A percentile compares a stretch with the other conserved stretches of the same genome.
Conservation (phyloP, 2,113 vertebrate species). For the Mirounga angustirostris region DNA sequence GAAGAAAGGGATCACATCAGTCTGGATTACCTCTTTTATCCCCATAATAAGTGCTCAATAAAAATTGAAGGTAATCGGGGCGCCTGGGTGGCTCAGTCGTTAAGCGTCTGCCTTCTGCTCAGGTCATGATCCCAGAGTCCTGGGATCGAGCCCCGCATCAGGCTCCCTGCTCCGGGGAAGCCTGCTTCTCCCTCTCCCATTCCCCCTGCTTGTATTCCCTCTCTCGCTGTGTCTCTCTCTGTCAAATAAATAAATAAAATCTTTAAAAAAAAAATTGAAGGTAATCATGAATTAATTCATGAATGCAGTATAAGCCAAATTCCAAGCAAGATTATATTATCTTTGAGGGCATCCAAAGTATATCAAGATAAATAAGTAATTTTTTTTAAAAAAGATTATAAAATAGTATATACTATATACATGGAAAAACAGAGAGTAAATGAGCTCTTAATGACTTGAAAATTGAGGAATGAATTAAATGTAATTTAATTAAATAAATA, state of each 20-base stretch:
- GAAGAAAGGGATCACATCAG: neutral
- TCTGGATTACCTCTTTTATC: neutral
- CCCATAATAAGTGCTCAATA: neutral
- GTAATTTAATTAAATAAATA: neutral
- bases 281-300: conserved; percentile 16
- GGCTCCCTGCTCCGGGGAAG: no score
- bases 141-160: no score
- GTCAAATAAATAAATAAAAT: no score
- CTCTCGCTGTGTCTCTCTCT: no score
- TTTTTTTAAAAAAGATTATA: neutral
- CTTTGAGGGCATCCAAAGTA: neutral
- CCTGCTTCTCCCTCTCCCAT: no score
- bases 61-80: neutral
- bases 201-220: no score
- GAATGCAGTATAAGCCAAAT: neutral
- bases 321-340: neutral
- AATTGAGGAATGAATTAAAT: neutral
- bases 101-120: no score
- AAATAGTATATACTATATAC: neutral
- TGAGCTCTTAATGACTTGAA: neutral
- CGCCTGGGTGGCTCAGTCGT: no score
- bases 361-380: neutral
- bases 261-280: neutral
- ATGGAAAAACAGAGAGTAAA: neutral
- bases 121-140: no score